Evolutionary conservation across 1,140 invertebrate species (phyloP).

Genomic region (Apis cerana): DNA sequence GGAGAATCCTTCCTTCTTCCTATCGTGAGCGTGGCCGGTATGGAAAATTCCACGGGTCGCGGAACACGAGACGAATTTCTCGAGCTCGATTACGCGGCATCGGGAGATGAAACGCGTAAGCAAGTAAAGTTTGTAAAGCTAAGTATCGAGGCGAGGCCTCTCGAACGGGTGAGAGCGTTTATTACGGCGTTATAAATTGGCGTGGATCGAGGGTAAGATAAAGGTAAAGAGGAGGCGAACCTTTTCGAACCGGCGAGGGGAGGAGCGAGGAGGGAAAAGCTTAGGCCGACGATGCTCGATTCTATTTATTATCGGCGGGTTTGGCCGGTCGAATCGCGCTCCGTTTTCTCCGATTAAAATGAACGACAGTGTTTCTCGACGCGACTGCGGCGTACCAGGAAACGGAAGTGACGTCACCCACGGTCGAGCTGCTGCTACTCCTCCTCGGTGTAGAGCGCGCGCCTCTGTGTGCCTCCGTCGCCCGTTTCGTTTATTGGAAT

Average conservation of each 20-base stretch:
- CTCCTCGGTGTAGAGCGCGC: constrained; percentile 23
- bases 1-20: background rate
- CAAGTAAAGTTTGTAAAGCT: too few relatives aligned
- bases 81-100: too few relatives aligned
- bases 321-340: constrained; percentile 39
- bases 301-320: constrained; percentile 36
- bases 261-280: background rate
- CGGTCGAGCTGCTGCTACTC: background rate
- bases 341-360: constrained; percentile 67
- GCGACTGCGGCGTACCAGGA: constrained; percentile 59
- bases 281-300: background rate
- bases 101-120: too few relatives aligned
- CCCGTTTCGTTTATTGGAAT: constrained; percentile 59
- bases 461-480: constrained; percentile 18
- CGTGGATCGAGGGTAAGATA: background rate
- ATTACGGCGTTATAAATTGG: constrained; percentile 6
- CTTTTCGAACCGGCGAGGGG: too few relatives aligned
- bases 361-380: constrained; percentile 56
- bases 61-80: too few relatives aligned
- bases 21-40: too few relatives aligned
- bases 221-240: background rate
- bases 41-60: too few relatives aligned
- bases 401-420: constrained; percentile 73
- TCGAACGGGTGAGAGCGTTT: too few relatives aligned
- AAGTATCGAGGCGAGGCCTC: too few relatives aligned